Conservation (phyloP, 23 tunicate species). For the Ascidia mentula region DNA sequence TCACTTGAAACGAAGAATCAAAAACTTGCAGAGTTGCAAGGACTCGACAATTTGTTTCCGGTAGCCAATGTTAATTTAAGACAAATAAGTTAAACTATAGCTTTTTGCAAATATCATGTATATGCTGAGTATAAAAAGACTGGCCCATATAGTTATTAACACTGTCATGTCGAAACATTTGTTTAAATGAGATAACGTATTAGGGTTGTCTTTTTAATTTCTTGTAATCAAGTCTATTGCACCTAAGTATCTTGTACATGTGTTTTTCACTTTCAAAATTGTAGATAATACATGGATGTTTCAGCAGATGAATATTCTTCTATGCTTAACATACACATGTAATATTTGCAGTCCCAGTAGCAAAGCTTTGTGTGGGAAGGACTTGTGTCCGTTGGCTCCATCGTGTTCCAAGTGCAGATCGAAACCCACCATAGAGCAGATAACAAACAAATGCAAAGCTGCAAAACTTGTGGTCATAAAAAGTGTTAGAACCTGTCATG, state of each 20-base stretch:
- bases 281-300: too few relatives aligned
- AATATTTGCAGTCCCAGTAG: conserved; percentile 13
- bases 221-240: too few relatives aligned
- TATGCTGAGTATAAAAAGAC: too few relatives aligned
- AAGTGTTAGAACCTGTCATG: conserved; percentile 37
- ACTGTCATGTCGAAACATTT: too few relatives aligned
- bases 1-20: conserved; percentile 27
- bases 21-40: conserved; percentile 25
- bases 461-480: conserved; percentile 28
- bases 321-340: neutral
- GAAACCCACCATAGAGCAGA: conserved; percentile 6
- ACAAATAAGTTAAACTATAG: too few relatives aligned
- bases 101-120: too few relatives aligned
- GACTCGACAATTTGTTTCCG: conserved; percentile 24
- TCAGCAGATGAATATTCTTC: too few relatives aligned
- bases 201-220: neutral
- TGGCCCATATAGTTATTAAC: too few relatives aligned
- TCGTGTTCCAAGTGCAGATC: conserved; percentile 12
- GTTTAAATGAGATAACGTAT: neutral
- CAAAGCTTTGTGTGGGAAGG: conserved; percentile 29
- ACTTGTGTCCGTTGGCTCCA: conserved; percentile 15
- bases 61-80: too few relatives aligned
- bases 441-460: conserved; percentile 20
- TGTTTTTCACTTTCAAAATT: too few relatives aligned
- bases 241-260: too few relatives aligned